These are phyloP conservation scores for Hecatera dysodea DNA, from an alignment of 2,888 invertebrate species.

Conservation along the genomic window DNA sequence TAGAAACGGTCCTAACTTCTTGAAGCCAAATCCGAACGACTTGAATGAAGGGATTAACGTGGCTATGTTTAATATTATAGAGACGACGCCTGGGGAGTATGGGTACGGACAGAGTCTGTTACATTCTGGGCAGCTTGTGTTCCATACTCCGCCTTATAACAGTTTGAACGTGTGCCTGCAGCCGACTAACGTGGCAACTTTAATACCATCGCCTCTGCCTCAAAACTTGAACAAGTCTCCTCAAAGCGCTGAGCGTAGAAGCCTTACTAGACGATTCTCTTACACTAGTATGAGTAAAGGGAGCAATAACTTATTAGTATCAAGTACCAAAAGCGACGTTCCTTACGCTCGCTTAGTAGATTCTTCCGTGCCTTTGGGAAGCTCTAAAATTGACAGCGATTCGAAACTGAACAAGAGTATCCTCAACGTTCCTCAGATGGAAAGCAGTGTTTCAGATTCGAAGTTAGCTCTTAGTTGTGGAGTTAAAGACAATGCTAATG, in stretches of 20 bases:
- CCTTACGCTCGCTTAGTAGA: constrained; percentile 96
- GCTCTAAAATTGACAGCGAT: constrained; percentile 93
- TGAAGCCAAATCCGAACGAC: constrained; percentile 96
- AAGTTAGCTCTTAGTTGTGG: constrained; percentile 95
- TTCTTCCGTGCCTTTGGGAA: constrained; percentile 90
- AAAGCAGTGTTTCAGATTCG: constrained; percentile 96
- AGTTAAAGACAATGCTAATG: constrained; percentile 86
- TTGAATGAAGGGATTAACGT: constrained; percentile 95
- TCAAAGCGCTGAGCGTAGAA: constrained; percentile 82
- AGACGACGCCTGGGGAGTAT: constrained; percentile 95
- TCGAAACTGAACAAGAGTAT: constrained; percentile 92
- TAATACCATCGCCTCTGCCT: constrained; percentile 86
- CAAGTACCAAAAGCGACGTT: constrained; percentile 92
- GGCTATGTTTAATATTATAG: constrained; percentile 93
- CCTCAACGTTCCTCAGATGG: constrained; percentile 91
- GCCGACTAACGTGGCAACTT: constrained; percentile 89
- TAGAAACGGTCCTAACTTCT: constrained; percentile 96
- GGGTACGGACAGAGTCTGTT: constrained; percentile 98
- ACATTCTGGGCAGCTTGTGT: constrained; percentile 96
- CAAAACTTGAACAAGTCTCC: constrained; percentile 85
- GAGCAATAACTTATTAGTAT: constrained; percentile 83
- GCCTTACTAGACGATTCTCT: constrained; percentile 87
- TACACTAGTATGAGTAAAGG: constrained; percentile 88
- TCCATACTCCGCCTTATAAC: constrained; percentile 97
- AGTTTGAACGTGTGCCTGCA: constrained; percentile 94